Evolutionary conservation across 2,888 invertebrate genomes (phyloP).

Genomic region (Zele albiditarsus): DNA sequence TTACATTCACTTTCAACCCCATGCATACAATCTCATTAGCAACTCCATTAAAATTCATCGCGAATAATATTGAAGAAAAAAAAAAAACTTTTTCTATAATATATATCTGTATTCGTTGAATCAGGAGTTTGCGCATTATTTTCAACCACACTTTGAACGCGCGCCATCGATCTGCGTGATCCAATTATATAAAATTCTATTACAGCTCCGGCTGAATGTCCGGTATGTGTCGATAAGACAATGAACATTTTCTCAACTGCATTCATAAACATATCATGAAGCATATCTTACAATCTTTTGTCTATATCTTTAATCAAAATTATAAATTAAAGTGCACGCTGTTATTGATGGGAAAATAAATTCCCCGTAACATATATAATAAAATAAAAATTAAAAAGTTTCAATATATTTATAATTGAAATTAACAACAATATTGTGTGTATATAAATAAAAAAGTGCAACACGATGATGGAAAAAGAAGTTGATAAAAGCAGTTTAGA

Average conservation of each 20-base stretch:
- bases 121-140: constrained; percentile 33
- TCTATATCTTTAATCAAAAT: not conserved
- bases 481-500: not conserved
- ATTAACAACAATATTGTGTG: not conserved
- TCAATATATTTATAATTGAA: no score
- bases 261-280: not conserved
- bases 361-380: no score
- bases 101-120: not conserved
- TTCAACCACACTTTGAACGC: constrained; percentile 38
- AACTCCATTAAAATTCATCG: not conserved
- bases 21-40: not conserved
- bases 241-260: not conserved
- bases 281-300: not conserved
- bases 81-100: not conserved
- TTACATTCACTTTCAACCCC: not conserved
- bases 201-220: constrained; percentile 50
- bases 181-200: constrained; percentile 55
- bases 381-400: no score
- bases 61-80: not conserved
- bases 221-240: constrained; percentile 13
- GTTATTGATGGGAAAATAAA: no score
- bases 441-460: not conserved
- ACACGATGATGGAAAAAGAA: not conserved
- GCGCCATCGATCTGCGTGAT: constrained; percentile 54
- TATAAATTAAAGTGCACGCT: not conserved